phyloP scores from a whole-genome alignment of 2,113 vertebrate genomes.

The Damaliscus lunatus region DNA sequence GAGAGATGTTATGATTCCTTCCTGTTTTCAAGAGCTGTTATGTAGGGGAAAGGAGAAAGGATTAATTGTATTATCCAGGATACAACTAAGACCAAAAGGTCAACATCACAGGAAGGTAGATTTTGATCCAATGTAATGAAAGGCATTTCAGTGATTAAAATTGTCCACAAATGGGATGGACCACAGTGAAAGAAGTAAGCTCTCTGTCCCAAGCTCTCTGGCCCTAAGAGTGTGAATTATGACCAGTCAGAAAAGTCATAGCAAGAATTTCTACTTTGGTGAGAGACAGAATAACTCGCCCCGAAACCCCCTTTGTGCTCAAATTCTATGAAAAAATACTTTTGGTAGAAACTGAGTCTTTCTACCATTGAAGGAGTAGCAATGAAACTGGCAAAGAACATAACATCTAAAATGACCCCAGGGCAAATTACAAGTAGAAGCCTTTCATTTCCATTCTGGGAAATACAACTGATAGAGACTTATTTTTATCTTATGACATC shows the following conservation, averaged over 20 bases:
- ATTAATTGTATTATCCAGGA: slow-evolving; percentile 24
- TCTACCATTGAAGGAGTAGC: slow-evolving; percentile 40
- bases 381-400: not conserved
- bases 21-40: slow-evolving; percentile 21
- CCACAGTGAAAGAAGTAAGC: not conserved
- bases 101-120: slow-evolving; percentile 31
- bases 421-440: slow-evolving; percentile 45
- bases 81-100: slow-evolving; percentile 33
- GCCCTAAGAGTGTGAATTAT: not conserved
- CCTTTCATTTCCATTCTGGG: slow-evolving; percentile 62
- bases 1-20: slow-evolving; percentile 3
- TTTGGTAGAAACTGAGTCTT: not conserved
- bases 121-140: slow-evolving; percentile 18
- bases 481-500: slow-evolving; percentile 73
- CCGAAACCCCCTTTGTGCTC: not conserved
- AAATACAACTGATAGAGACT: slow-evolving; percentile 63
- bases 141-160: slow-evolving; percentile 27
- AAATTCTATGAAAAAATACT: slow-evolving; percentile 26
- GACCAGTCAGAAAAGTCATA: not conserved
- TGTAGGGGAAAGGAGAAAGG: not conserved
- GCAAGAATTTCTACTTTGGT: slow-evolving; percentile 18
- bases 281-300: not conserved
- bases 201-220: not conserved
- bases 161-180: not conserved
- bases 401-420: not conserved